Evolutionary conservation across 92 coral and sea anemone species (phyloP).

Genomic region (Porites cylindrica): DNA sequence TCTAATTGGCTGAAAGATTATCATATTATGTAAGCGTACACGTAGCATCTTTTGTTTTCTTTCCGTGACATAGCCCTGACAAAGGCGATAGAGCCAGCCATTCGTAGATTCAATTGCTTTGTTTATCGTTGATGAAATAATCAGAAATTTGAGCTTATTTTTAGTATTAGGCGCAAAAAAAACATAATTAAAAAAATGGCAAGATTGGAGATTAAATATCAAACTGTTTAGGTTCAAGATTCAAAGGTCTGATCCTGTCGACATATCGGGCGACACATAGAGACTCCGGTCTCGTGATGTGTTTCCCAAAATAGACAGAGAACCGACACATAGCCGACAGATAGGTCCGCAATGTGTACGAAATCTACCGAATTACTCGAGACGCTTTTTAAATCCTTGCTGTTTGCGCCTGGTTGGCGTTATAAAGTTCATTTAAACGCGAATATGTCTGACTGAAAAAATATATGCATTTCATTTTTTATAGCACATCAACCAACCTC

Average conservation of each 20-base stretch:
- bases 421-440: no score
- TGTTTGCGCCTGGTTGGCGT: no score
- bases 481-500: no score
- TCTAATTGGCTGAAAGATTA: constrained; percentile 9
- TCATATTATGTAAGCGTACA: constrained; percentile 29
- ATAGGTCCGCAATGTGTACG: not conserved
- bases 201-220: no score
- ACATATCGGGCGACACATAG: no score
- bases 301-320: not conserved
- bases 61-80: not conserved
- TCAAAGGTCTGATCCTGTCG: no score
- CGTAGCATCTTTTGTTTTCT: constrained; percentile 28
- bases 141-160: not conserved
- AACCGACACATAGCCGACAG: no score
- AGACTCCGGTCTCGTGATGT: not conserved
- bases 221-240: no score
- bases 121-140: not conserved
- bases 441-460: no score
- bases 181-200: no score
- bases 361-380: not conserved
- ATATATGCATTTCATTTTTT: no score
- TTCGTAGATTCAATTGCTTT: not conserved
- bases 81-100: not conserved
- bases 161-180: not conserved
- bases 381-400: no score